Evolutionary conservation across 2,888 invertebrate species (phyloP).

Genomic region (Mesorhabditis belari): DNA sequence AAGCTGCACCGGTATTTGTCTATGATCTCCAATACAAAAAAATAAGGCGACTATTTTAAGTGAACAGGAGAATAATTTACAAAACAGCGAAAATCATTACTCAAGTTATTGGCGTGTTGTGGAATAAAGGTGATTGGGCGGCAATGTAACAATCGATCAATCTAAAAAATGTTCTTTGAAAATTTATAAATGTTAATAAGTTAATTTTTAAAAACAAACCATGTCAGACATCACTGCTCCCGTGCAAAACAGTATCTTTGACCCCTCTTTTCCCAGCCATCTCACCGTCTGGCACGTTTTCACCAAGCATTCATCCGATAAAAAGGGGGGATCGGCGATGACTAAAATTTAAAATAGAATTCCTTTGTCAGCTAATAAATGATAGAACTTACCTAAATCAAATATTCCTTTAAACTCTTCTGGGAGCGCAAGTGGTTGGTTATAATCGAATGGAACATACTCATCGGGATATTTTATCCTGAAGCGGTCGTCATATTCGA

Average conservation of each 20-base stretch:
- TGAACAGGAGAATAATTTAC: slow-evolving; percentile 64
- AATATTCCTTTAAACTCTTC: slow-evolving; percentile 60
- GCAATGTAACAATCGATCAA: slow-evolving; percentile 63
- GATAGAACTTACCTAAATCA: not conserved
- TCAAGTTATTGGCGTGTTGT: slow-evolving; percentile 77
- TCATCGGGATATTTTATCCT: slow-evolving; percentile 64
- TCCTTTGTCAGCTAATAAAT: not conserved
- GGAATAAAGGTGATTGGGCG: slow-evolving; percentile 69
- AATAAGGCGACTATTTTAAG: not conserved
- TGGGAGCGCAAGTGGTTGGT: slow-evolving; percentile 66
- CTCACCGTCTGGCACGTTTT: slow-evolving; percentile 75
- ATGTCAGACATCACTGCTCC: slow-evolving; percentile 72
- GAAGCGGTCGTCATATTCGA: slow-evolving; percentile 82
- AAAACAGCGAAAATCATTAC: slow-evolving; percentile 84
- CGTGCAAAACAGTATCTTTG: slow-evolving; percentile 78
- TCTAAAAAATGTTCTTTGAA: too few species aligned
- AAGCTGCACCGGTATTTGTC: too few species aligned
- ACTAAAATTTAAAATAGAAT: slow-evolving; percentile 65
- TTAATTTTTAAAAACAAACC: slow-evolving; percentile 53
- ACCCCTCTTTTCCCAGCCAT: slow-evolving; percentile 63
- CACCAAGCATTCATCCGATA: slow-evolving; percentile 81
- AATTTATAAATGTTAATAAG: not conserved
- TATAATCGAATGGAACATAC: slow-evolving; percentile 79
- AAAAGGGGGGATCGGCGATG: slow-evolving; percentile 87
- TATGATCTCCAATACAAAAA: not conserved